Base-by-base conservation (phyloP, 1,140 invertebrate species). In the Laupala kohalensis region DNA sequence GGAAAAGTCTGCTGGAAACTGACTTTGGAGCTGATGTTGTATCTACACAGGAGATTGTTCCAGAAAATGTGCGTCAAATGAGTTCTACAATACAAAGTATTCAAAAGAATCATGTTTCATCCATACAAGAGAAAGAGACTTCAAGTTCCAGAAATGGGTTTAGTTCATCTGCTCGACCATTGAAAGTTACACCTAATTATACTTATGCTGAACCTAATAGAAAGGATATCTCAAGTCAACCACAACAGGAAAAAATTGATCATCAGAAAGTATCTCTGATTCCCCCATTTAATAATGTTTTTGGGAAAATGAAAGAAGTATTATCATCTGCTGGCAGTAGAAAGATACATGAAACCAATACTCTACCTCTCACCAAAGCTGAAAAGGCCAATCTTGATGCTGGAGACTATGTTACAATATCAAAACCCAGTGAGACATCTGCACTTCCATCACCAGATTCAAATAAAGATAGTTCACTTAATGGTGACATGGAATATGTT, bases 331-430 rank as follows among this genome's bases (percentile, higher is more conserved):
- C 77, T 81, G 26, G 84, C 73, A n/a, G 65, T 71, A 19, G 75
- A 37, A 74, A 74, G 69, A 27, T 74, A 81, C 73, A 84, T n/a
- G 37, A 53, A 9, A 13, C 19, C 19, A 4, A 19, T 53, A 19
- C 9, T 53, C 1, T 88, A 67, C 83, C 83, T 29, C 67, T 81
- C 84, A 75, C 77, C 81, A 25, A 84, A 73, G 15, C 64, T 71
- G 19, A 75, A 25, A 74, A 74, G 69, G 25, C 74, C 81, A 73
- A 84, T 75, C 81, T 83, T 75, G 82, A 88, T 79, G 84, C 87
- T 71, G 92, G 90, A 76, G 91, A 93, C 80, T 93, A 93, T 81
- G 92, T 93, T 12, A 92, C 90, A 64, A 91, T 93, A 78, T 88
- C 90, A 9, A 53, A 53, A 53, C 9, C 37, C 1, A 53, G 37